phyloP scores from a whole-genome alignment of 2,888 invertebrate genomes.

The Monoplex corrugatus region DNA sequence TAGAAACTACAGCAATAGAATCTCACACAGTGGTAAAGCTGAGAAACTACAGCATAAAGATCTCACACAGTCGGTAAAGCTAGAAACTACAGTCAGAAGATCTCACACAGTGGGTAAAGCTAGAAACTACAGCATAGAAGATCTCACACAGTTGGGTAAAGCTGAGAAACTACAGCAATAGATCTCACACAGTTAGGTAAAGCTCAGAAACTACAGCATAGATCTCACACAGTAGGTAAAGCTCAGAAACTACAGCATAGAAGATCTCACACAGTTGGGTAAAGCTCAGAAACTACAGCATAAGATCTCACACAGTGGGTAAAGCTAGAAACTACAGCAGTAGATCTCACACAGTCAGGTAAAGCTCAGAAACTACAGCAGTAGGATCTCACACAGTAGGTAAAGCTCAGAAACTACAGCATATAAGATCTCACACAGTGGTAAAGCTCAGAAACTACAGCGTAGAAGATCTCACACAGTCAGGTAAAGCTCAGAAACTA shows the following conservation, averaged over 20 bases:
- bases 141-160: not conserved
- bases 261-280: no score
- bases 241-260: no score
- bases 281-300: no score
- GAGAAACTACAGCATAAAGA: not conserved
- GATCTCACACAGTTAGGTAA: not conserved
- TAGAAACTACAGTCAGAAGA: not conserved
- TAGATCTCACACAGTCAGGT: no score
- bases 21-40: no score
- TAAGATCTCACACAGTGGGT: no score
- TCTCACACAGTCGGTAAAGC: not conserved
- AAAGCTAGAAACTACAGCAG: no score
- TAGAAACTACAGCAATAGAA: no score
- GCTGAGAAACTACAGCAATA: not conserved
- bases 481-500: not conserved
- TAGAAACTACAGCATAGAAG: not conserved
- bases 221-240: not conserved
- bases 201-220: not conserved
- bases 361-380: not conserved
- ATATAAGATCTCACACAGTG: no score
- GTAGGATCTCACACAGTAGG: not conserved
- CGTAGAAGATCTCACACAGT: not conserved
- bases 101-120: no score
- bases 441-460: not conserved
- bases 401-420: not conserved